Evolutionary conservation across 1,140 invertebrate species (phyloP).

Genomic region (Holcopasites calliopsidis): DNA sequence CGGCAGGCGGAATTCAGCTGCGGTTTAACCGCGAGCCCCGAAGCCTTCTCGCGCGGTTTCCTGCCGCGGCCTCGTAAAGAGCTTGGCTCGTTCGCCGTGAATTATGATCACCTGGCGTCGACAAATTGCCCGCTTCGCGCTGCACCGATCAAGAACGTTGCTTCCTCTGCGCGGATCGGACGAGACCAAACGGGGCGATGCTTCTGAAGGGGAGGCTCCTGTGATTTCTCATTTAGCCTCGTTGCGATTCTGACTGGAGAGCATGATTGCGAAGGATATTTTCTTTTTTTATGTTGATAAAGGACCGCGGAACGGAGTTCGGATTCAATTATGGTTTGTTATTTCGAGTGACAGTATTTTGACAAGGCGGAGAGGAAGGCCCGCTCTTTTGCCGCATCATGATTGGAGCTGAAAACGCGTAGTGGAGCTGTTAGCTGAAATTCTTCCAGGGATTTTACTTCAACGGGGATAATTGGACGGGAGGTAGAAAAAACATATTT

Average conservation of each 20-base stretch:
- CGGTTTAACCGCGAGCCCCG: no score
- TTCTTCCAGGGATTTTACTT: no score
- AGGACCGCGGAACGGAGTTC: neutral
- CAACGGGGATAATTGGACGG: no score
- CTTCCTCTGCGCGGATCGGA: neutral
- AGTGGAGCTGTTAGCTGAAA: neutral
- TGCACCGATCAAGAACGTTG: slow-evolving; percentile 1
- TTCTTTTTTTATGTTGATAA: neutral
- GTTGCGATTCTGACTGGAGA: neutral
- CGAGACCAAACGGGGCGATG: neutral
- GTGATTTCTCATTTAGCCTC: slow-evolving; percentile 13
- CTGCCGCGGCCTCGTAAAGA: neutral
- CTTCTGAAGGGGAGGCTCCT: neutral
- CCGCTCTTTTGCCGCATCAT: slow-evolving; percentile 1
- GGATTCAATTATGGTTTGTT: slow-evolving; percentile 19
- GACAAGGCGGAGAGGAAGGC: neutral
- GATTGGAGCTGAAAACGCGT: neutral
- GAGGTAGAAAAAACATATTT: no score
- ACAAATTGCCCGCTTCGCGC: slow-evolving; percentile 26
- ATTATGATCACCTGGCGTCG: slow-evolving; percentile 34
- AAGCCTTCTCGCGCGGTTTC: slow-evolving; percentile 32
- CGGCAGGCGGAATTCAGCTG: no score
- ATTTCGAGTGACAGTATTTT: slow-evolving; percentile 7
- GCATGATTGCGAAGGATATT: neutral
- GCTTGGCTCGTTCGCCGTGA: slow-evolving; percentile 22